Percentiles rank a stretch among this genome's conserved stretches.
phyloP scores from a whole-genome alignment of 2,888 invertebrate species.

The Clusia tigrina region DNA sequence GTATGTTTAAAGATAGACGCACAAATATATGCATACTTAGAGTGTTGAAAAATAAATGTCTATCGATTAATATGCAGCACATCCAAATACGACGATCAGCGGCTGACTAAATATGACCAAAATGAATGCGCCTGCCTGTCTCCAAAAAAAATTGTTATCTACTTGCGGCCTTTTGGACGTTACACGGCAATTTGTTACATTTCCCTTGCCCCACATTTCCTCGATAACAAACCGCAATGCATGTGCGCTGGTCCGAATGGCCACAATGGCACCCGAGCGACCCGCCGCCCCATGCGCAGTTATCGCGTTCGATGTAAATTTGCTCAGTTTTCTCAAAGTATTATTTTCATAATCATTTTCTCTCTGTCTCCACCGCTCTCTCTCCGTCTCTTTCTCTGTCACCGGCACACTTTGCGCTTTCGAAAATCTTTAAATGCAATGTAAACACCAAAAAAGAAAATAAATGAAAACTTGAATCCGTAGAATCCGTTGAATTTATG shows the following conservation, averaged over 20 bases:
- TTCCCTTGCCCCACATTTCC: not conserved
- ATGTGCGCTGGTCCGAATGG: not conserved
- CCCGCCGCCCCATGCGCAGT: too few species aligned
- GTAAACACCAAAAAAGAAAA: conserved; percentile 1
- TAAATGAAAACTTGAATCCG: not conserved
- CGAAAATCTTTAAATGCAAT: not conserved
- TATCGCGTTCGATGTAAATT: too few species aligned
- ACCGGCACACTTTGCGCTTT: too few species aligned
- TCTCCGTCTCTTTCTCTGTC: not conserved
- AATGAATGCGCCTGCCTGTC: not conserved
- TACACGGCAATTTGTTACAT: conserved; percentile 2
- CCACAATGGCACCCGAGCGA: too few species aligned
- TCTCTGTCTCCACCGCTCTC: not conserved
- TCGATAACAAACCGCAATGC: not conserved
- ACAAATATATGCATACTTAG: too few species aligned
- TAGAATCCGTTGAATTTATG: conserved; percentile 42
- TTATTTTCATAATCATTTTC: too few species aligned
- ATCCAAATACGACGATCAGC: too few species aligned
- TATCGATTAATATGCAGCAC: too few species aligned
- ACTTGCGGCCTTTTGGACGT: not conserved
- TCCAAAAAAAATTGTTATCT: not conserved
- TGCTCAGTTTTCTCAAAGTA: too few species aligned
- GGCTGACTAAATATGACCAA: too few species aligned
- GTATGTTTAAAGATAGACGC: too few species aligned
- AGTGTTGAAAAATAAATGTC: too few species aligned